These are phyloP conservation scores for Diadromus collaris DNA, from an alignment of 2,888 invertebrate species.

Conservation along the genomic window DNA sequence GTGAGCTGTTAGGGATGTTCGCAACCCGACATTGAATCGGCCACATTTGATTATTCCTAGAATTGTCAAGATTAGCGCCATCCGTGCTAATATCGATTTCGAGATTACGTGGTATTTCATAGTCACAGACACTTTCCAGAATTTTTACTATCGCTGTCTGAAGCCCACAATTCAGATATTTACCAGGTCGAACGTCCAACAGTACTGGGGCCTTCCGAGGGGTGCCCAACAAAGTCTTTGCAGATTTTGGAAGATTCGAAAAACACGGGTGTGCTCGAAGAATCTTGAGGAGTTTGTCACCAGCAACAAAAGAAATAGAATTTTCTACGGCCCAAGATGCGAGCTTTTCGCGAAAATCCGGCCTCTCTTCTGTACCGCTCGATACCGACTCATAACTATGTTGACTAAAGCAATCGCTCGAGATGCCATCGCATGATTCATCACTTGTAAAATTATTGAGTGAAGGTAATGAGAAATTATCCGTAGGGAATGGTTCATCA, in stretches of 20 bases:
- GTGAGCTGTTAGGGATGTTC: conserved; percentile 39
- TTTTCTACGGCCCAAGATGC: conserved; percentile 14
- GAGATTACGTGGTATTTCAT: not conserved
- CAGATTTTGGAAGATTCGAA: conserved; percentile 2
- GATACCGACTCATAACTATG: not conserved
- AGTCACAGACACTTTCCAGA: not conserved
- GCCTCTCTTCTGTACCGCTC: not conserved
- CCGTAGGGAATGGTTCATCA: not conserved
- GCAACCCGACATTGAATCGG: conserved; percentile 38
- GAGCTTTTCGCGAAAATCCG: not conserved
- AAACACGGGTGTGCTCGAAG: conserved; percentile 5
- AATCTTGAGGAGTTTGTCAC: not conserved
- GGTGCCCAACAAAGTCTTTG: conserved; percentile 9
- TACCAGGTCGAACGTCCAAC: not conserved
- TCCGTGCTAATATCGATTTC: conserved; percentile 6
- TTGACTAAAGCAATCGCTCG: conserved; percentile 7
- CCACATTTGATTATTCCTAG: conserved; percentile 47
- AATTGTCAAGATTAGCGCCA: conserved; percentile 7
- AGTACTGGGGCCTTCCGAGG: not conserved
- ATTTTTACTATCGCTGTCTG: not conserved
- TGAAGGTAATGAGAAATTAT: not conserved
- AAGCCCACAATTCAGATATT: not conserved
- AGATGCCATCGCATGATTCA: not conserved
- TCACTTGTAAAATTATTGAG: not conserved
- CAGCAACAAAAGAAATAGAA: conserved; percentile 6